Evolutionary conservation across 2,888 invertebrate genomes (phyloP), one percentile per base, ranked within the genome.

Genomic region (Limulus polyphemus): DNA sequence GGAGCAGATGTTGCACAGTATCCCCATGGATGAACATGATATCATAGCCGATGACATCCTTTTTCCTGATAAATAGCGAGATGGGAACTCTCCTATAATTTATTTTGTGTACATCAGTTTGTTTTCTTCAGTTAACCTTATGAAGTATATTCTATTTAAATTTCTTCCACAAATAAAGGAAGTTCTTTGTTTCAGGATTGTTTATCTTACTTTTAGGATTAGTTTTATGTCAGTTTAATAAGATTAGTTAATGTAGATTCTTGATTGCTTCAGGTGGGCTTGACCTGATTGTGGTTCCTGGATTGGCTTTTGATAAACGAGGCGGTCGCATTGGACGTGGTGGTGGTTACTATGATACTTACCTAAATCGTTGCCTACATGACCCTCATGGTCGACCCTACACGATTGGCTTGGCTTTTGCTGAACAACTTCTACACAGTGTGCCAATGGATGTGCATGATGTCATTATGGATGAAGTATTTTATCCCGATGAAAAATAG

Each of bases 331-430:
- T 79, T 52, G 81, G 81, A 3, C 74, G 94, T 73, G 97, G 97
- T 0, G 91, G 87, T 75, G 97, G 95, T 0, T 98, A 91, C 75
- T 98, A 98, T 73, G 98, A 98, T 75, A 83, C 80, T 68, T 98
- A 85, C 75, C 78, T 95, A 56, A 70, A 74, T 32, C 72, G 74
- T 54, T 80, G 79, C 65, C 60, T 62, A 2, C 65, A 64, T 58
- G 66, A 70, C 14, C 68, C 62, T 48, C 67, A 68, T 59, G 63
- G 62, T 5, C 65, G 66, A 10, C 75, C 75, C 5, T 68, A 72
- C 14, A 77, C 77, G 2, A 73, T 82, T 52, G 95, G 84, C 0
- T 73, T 95, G 57, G 88, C 88, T 2, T 90, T 93, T 73, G 83
- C 82, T 57, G 87, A 92, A 73, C 94, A 95, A 79, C 80, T 95